Conservation (phyloP, 23 tunicate genomes). For the Trididemnum nubilum region DNA sequence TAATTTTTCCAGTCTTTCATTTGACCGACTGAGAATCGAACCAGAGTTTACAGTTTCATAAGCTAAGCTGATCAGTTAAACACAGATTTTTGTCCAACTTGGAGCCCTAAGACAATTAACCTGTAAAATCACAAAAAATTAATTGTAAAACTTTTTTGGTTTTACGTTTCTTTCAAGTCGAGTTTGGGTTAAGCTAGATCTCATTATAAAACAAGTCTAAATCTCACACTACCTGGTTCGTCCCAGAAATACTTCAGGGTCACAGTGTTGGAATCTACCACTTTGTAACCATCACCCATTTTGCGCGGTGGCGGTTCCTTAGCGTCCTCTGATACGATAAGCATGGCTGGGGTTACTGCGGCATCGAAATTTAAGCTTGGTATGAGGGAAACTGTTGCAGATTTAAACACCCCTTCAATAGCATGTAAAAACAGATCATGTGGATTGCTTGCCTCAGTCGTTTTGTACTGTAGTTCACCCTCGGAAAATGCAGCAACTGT, state of each 20-base stretch:
- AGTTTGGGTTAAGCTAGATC: no score
- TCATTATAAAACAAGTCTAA: no score
- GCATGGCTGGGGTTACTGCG: constrained; percentile 40
- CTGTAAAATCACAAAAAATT: no score
- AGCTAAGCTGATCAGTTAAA: no score
- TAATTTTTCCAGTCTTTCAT: no score
- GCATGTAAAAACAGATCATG: constrained; percentile 86
- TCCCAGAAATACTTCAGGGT: constrained; percentile 59
- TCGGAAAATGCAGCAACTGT: constrained; percentile 82
- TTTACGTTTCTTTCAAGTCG: no score
- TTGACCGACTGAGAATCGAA: no score
- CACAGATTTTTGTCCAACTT: no score
- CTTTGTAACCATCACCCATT: constrained; percentile 83
- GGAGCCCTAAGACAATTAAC: no score
- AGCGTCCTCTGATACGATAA: constrained; percentile 10
- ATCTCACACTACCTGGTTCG: constrained; percentile 94
- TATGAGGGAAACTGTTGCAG: constrained; percentile 36
- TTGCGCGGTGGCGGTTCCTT: constrained; percentile 76
- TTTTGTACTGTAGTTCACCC: constrained; percentile 64
- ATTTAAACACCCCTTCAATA: constrained; percentile 63
- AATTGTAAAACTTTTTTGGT: no score
- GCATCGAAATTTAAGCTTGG: constrained; percentile 60
- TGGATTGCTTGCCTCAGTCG: constrained; percentile 75
- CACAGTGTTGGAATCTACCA: constrained; percentile 51
- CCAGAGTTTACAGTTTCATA: no score